phyloP scores from a whole-genome alignment of 2,113 vertebrate genomes.

The Petrocephalus zakoni region DNA sequence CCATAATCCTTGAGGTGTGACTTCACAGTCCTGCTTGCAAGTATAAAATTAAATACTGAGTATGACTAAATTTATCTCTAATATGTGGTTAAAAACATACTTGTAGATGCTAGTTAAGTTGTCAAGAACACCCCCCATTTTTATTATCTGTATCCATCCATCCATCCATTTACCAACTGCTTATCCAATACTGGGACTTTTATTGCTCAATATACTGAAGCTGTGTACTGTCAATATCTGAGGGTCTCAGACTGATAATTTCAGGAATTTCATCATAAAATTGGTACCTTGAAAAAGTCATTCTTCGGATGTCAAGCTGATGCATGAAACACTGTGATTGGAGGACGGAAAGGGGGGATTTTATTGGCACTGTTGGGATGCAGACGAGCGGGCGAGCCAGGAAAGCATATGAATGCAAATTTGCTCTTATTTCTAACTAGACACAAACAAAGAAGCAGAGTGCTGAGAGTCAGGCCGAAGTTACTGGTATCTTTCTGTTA shows the following conservation, averaged over 20 bases:
- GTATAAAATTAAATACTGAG: background rate
- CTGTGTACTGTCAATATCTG: background rate
- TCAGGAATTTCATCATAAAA: background rate
- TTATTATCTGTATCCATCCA: background rate
- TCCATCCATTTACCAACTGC: background rate
- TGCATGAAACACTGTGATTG: background rate
- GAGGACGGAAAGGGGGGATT: background rate
- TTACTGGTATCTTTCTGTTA: background rate
- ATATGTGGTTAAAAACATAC: background rate
- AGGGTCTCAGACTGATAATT: background rate
- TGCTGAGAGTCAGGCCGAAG: background rate
- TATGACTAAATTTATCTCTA: background rate
- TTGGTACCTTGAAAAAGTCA: background rate
- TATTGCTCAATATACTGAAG: background rate
- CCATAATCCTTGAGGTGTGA: background rate
- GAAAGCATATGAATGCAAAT: background rate
- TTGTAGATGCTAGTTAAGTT: background rate
- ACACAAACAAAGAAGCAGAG: background rate
- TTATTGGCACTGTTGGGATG: background rate
- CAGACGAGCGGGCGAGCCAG: background rate
- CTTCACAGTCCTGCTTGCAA: background rate
- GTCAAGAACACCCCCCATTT: background rate
- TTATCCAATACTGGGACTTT: background rate
- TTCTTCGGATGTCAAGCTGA: background rate
- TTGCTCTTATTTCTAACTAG: background rate